Evolutionary conservation across 2,888 invertebrate genomes (phyloP).

Genomic region (Crepidodera aurea): DNA sequence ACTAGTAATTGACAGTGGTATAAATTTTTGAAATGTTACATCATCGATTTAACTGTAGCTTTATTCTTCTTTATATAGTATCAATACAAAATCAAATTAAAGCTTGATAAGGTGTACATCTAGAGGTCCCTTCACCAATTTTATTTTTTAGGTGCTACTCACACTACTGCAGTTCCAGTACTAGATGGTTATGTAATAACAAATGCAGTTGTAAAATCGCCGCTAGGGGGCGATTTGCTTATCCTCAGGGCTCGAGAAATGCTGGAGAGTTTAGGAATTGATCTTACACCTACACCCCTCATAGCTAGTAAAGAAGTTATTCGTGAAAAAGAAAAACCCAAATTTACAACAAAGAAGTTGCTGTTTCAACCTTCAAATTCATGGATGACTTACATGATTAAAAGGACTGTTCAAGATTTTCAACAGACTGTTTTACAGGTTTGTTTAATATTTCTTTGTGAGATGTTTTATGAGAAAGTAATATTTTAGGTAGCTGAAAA

Average conservation of each 20-base stretch:
- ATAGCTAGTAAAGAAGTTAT: slow-evolving; percentile 87
- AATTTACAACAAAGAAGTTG: slow-evolving; percentile 79
- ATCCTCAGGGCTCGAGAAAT: slow-evolving; percentile 74
- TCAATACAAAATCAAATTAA: no score
- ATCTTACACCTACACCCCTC: slow-evolving; percentile 67
- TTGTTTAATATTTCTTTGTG: neutral
- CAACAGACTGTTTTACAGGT: slow-evolving; percentile 74
- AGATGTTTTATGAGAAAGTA: slow-evolving; percentile 3
- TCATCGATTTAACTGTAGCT: no score
- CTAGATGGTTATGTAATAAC: slow-evolving; percentile 91
- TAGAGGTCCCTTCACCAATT: no score
- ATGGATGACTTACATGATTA: slow-evolving; percentile 97
- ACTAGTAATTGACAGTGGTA: slow-evolving; percentile 45
- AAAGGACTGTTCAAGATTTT: slow-evolving; percentile 79
- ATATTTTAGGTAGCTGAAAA: slow-evolving; percentile 78
- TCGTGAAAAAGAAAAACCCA: slow-evolving; percentile 86
- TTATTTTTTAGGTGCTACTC: slow-evolving; percentile 96
- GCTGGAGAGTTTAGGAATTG: slow-evolving; percentile 65
- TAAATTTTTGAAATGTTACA: neutral
- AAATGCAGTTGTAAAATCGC: slow-evolving; percentile 94
- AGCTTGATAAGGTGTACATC: no score
- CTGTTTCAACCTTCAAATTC: slow-evolving; percentile 86
- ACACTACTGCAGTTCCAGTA: slow-evolving; percentile 97
- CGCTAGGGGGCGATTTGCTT: slow-evolving; percentile 95
- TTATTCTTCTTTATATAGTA: no score